Base-by-base conservation (phyloP, 2,797 vertebrate species). In the Telmatherina bonti region DNA sequence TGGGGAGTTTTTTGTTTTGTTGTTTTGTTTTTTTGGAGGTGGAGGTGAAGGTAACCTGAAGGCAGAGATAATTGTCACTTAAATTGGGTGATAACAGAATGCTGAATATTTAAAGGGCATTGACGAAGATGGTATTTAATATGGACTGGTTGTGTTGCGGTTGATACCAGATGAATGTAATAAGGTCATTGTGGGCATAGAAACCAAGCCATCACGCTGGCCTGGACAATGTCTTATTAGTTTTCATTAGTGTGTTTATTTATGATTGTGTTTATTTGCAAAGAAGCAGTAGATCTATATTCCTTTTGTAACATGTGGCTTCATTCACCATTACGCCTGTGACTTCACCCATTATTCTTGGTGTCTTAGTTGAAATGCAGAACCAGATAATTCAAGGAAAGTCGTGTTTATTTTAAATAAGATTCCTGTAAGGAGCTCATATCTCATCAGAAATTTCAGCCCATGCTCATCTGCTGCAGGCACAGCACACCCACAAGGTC, bases 201-300 rank as follows among this genome's bases (percentile, higher is more conserved):
- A 53, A 53, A 53, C 51, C 51, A 29, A 53, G 29, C 51, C 51
- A 53, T 53, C 26, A 53, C 26, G 18, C 20, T 45, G 43, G 43
- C n/a, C 45, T 49, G n/a, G 45, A 52, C 15, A 2, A 30, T n/a
- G 3, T 30, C 29, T 18, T 51, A 18, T 36, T 27, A 24, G 13
- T 55, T 67, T 60, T 36, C 27, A 38, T 18, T 18, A 10, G 18
- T 22, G 11, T 55, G 41, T n/a, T 29, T 59, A 51, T 56, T 35
- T 47, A 18, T 43, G 0, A 31, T 41, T 26, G 18, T 45, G 11
- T 58, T 49, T 11, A 73, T 74, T 6, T 0, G 3, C 6, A 73
- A 18, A 49, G n/a, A 12, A 9, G 5, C 47, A n/a, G 13, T 15
- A 11, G 16, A 13, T 5, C 27, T 27, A 53, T 26, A 16, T 51